Evolutionary conservation across 2,888 invertebrate species (phyloP).

Genomic region (Cryptocephalus moraei): DNA sequence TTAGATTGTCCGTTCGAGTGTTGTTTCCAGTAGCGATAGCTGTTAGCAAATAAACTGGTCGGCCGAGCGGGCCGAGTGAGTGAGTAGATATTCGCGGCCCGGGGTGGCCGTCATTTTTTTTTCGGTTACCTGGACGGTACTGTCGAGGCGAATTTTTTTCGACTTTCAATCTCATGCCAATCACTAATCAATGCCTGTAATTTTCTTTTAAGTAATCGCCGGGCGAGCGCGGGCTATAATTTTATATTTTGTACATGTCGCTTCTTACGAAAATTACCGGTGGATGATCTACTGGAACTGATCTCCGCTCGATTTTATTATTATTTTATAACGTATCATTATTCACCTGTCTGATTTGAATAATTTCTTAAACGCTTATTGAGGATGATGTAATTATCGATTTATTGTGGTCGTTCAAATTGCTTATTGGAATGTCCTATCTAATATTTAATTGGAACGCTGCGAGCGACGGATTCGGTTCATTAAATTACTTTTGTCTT

Average conservation of each 20-base stretch:
- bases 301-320: background rate
- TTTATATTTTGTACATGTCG: conserved; percentile 19
- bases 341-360: background rate
- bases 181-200: conserved; percentile 28
- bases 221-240: conserved; percentile 9
- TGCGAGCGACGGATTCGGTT: too few relatives aligned
- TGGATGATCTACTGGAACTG: conserved; percentile 3
- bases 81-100: too few relatives aligned
- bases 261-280: conserved; percentile 11
- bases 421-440: conserved; percentile 5
- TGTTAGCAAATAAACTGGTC: conserved; percentile 32
- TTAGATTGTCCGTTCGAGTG: conserved; percentile 18
- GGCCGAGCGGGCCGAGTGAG: conserved; percentile 22
- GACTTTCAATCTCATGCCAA: conserved; percentile 23
- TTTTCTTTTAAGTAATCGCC: conserved; percentile 24
- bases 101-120: conserved; percentile 12
- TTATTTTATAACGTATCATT: conserved; percentile 1
- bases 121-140: conserved; percentile 21
- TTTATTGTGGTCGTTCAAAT: conserved; percentile 4
- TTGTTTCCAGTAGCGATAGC: conserved; percentile 33
- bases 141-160: conserved; percentile 2
- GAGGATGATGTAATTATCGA: background rate
- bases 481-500: too few relatives aligned
- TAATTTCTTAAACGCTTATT: background rate
- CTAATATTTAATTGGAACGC: conserved; percentile 1